phyloP scores from a whole-genome alignment of 2,888 invertebrate species.

The Sinelater perroti region DNA sequence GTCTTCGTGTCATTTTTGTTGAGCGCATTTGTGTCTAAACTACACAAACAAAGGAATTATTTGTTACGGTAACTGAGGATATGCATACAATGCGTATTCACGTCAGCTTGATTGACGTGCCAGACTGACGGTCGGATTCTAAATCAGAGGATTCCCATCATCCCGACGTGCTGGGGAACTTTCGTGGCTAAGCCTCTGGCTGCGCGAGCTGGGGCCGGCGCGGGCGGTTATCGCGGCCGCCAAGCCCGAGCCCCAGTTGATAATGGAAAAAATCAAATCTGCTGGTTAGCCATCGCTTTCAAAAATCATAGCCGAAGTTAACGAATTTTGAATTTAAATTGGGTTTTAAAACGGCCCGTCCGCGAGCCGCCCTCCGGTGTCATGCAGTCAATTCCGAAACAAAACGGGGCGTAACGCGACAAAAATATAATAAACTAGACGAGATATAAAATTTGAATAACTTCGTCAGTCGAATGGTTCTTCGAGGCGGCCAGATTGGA shows the following conservation, averaged over 20 bases:
- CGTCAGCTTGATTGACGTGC: slow-evolving; percentile 43
- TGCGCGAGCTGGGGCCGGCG: slow-evolving; percentile 5
- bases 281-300: slow-evolving; percentile 6
- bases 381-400: slow-evolving; percentile 34
- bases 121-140: slow-evolving; percentile 41
- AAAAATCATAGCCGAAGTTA: slow-evolving; percentile 18
- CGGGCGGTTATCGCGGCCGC: not conserved
- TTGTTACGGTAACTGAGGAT: slow-evolving; percentile 44
- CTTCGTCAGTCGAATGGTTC: slow-evolving; percentile 43
- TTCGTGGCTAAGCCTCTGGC: too few relatives aligned
- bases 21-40: slow-evolving; percentile 30
- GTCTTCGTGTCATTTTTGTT: slow-evolving; percentile 29
- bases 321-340: slow-evolving; percentile 37
- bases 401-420: slow-evolving; percentile 39
- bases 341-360: slow-evolving; percentile 29
- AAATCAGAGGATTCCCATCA: slow-evolving; percentile 37
- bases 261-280: slow-evolving; percentile 7
- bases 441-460: slow-evolving; percentile 44
- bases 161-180: slow-evolving; percentile 23
- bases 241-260: too few relatives aligned
- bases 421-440: slow-evolving; percentile 41
- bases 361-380: slow-evolving; percentile 16
- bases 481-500: slow-evolving; percentile 41
- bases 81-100: slow-evolving; percentile 46
- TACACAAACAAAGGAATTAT: slow-evolving; percentile 43